Percentiles rank a stretch among this genome's conserved stretches.
Conservation (phyloP, 2,888 invertebrate species). For the Trilocha varians region DNA sequence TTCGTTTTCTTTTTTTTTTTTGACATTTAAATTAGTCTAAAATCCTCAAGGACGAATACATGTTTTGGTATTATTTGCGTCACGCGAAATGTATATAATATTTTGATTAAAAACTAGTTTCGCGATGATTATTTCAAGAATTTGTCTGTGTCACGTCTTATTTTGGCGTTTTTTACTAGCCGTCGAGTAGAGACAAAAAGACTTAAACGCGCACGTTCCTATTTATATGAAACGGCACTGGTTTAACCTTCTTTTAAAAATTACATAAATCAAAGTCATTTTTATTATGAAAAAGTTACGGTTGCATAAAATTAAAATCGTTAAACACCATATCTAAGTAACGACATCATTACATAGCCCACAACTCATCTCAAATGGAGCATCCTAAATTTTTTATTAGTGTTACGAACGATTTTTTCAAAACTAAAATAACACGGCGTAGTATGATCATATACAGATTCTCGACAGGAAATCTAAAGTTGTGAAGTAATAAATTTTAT, state of each 20-base stretch:
- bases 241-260: too few species aligned
- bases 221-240: neutral
- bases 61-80: neutral
- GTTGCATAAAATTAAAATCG: too few species aligned
- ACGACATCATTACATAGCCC: neutral
- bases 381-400: neutral
- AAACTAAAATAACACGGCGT: neutral
- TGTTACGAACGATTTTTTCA: neutral
- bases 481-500: conserved; percentile 7
- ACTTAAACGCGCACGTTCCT: neutral
- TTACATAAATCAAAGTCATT: too few species aligned
- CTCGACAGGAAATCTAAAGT: neutral
- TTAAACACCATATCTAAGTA: neutral
- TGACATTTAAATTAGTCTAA: neutral
- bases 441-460: neutral
- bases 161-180: neutral
- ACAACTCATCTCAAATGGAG: neutral
- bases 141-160: neutral
- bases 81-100: neutral
- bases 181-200: neutral
- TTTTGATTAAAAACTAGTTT: neutral
- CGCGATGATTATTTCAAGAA: neutral
- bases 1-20: neutral
- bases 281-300: too few species aligned
- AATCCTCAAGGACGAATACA: neutral